Conservation (phyloP, 2,888 invertebrate genomes). For the Cryptophagus acutangulus region DNA sequence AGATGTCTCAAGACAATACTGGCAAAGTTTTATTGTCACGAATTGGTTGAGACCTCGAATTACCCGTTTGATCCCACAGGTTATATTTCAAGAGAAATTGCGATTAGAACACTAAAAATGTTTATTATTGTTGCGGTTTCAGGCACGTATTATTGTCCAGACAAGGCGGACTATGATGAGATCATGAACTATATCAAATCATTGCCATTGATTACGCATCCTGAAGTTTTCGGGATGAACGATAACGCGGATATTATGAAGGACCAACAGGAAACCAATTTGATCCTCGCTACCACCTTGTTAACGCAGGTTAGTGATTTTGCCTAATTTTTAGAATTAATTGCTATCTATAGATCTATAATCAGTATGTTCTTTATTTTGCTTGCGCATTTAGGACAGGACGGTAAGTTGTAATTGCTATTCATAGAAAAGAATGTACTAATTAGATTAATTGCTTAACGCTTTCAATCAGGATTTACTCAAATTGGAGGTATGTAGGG, state of each 20-base stretch:
- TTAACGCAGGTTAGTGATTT: conserved; percentile 71
- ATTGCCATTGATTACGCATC: conserved; percentile 72
- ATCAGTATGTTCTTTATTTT: conserved; percentile 1
- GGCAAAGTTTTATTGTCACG: conserved; percentile 69
- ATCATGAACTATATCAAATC: conserved; percentile 63
- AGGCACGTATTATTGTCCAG: conserved; percentile 70
- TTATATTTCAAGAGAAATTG: conserved; percentile 25
- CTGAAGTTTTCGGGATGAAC: conserved; percentile 88
- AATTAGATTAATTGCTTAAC: too few relatives aligned
- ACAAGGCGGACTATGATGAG: conserved; percentile 65
- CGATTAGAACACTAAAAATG: conserved; percentile 1
- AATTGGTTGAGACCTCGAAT: conserved; percentile 58
- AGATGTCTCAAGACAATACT: conserved; percentile 80
- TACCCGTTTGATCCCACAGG: conserved; percentile 66
- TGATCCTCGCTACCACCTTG: conserved; percentile 67
- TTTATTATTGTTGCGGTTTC: conserved; percentile 22
- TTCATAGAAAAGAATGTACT: too few relatives aligned
- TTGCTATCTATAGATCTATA: too few relatives aligned
- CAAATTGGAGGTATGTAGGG: too few relatives aligned
- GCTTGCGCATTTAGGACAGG: conserved; percentile 42
- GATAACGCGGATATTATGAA: conserved; percentile 90
- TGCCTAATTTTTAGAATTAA: background rate
- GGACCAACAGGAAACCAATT: conserved; percentile 80
- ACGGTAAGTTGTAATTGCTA: conserved; percentile 42
- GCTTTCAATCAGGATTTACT: too few relatives aligned